Evolutionary conservation across 2,888 invertebrate species (phyloP).

Genomic region (Monopis laevigella): DNA sequence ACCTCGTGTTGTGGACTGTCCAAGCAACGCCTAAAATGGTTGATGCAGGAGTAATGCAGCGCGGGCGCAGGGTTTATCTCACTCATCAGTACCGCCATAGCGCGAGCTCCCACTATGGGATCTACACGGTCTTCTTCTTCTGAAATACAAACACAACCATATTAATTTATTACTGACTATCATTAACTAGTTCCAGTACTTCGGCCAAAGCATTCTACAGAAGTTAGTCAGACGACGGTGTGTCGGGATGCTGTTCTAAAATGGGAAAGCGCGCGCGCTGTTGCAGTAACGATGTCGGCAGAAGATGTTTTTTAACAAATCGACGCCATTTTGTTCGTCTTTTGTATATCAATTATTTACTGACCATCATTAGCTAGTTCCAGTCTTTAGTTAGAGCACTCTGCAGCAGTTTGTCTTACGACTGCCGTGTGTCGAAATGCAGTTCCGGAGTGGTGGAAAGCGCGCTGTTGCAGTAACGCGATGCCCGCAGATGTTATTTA

Average conservation of each 20-base stretch:
- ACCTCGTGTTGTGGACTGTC: slow-evolving; percentile 52
- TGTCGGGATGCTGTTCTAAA: slow-evolving; percentile 72
- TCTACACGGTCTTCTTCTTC: slow-evolving; percentile 82
- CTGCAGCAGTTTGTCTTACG: too few relatives aligned
- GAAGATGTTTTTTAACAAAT: too few relatives aligned
- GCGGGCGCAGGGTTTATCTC: slow-evolving; percentile 85
- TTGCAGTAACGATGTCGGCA: too few relatives aligned
- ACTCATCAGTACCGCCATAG: slow-evolving; percentile 88
- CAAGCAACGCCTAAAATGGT: slow-evolving; percentile 88
- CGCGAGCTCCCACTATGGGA: slow-evolving; percentile 85
- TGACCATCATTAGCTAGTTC: too few relatives aligned
- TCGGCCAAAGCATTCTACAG: slow-evolving; percentile 90
- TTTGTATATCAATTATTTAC: too few relatives aligned
- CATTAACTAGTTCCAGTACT: slow-evolving; percentile 89
- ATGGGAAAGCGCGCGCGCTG: slow-evolving; percentile 80
- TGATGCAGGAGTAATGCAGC: slow-evolving; percentile 90
- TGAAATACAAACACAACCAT: too few relatives aligned
- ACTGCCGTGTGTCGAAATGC: too few relatives aligned
- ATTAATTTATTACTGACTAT: too few relatives aligned
- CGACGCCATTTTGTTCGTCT: too few relatives aligned
- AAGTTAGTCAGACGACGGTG: slow-evolving; percentile 80
- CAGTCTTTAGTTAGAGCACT: too few relatives aligned
- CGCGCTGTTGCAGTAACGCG: slow-evolving; percentile 77
- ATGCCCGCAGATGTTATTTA: slow-evolving; percentile 73
- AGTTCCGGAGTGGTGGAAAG: too few relatives aligned